Base-by-base conservation (phyloP, 1,140 invertebrate genomes). In the Oryctes rhinoceros region DNA sequence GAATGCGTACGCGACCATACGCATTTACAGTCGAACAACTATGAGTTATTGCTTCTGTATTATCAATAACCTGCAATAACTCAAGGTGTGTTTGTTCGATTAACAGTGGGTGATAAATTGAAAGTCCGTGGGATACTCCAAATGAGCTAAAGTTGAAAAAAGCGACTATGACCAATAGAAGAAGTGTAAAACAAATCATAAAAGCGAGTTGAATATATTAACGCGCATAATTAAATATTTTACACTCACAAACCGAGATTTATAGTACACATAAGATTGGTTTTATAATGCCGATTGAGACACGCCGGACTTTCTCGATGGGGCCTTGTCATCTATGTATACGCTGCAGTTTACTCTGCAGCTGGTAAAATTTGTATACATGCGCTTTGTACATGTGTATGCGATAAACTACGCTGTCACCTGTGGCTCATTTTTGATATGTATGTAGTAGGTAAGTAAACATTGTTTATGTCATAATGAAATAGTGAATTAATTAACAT, bases 401-500 rank as follows among this genome's bases (percentile, higher is more conserved):
- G 18, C 20, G 65, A 11, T 13, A 20, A 35, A 67, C 15, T 24
- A 35, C 65, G 15, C 30, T 67, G 65, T 67, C 65, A 67, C 65
- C 65, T 67, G 65, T 67, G 30, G 65, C 65, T 67, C 30, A 67
- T 20, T 24, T 24, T 20, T 24, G 20, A 67, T 67, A 67, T 67
- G 65, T 67, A 67, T 67, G 65, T 35, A 67, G 65, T 35, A 35
- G 2, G 20, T 67, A 35, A 67, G 20, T 67, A 20, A 67, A 67
- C 18, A 18, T 67, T 67, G 30, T 35, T 67, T 67, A 24, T 35
- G 15, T 67, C 65, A 67, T 67, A 67, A 67, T 67, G 30, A 67
- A 67, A 67, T 67, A 67, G n/a, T 20, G 65, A 67, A 67, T 67
- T 67, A 67, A 67, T 67, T 67, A 67, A 67, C 65, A 9, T 13